These are phyloP conservation scores for Bellardia bayeri DNA, from an alignment of 2,888 invertebrate species.

Conservation along the genomic window DNA sequence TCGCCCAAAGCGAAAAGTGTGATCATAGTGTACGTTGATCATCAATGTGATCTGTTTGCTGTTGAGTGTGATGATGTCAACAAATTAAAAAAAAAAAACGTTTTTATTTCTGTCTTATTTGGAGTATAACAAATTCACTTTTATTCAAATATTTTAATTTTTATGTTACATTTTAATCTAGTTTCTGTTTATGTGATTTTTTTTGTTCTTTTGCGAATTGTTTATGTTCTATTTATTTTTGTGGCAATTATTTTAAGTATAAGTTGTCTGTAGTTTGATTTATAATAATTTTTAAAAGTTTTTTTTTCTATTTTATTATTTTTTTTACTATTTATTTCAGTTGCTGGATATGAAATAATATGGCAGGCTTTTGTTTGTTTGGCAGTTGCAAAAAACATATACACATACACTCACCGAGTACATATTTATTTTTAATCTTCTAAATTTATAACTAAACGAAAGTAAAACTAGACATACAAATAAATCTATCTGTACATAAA, in stretches of 20 bases:
- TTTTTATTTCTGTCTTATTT: neutral
- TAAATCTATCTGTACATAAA: neutral
- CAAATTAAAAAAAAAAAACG: neutral
- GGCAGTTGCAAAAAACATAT: conserved; percentile 21
- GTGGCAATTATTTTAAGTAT: conserved; percentile 70
- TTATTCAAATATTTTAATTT: conserved; percentile 3
- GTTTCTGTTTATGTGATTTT: conserved; percentile 23
- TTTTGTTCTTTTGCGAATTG: conserved; percentile 3
- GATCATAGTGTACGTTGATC: neutral
- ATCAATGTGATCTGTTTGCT: neutral
- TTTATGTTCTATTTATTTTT: conserved; percentile 63
- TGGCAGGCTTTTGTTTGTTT: conserved; percentile 38
- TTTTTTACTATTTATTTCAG: conserved; percentile 44
- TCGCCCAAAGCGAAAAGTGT: neutral
- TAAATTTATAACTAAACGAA: conserved; percentile 58
- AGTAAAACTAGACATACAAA: conserved; percentile 56
- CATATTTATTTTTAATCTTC: conserved; percentile 58
- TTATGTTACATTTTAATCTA: conserved; percentile 16
- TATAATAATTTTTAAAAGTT: conserved; percentile 37
- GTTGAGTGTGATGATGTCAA: conserved; percentile 36
- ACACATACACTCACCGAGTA: neutral
- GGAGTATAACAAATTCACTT: conserved; percentile 39
- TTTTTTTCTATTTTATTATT: conserved; percentile 17
- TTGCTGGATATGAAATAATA: conserved; percentile 44
- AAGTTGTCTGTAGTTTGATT: conserved; percentile 65